phyloP scores from a whole-genome alignment of 1,140 invertebrate genomes.

The Drosophila grimshawi region DNA sequence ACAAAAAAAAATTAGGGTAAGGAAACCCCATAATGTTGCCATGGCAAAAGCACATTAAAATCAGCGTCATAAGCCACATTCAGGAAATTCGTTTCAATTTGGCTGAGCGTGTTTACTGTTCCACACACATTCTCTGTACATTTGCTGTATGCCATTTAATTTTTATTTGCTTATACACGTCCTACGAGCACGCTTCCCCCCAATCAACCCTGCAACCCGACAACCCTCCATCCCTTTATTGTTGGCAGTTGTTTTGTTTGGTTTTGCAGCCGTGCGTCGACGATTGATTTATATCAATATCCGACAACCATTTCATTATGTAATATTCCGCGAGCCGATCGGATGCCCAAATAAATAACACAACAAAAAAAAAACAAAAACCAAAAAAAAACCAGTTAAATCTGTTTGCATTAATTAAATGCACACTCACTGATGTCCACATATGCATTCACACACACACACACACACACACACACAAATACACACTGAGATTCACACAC shows the following conservation, averaged over 20 bases:
- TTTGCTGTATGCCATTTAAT: conserved; percentile 64
- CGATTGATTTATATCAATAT: conserved; percentile 82
- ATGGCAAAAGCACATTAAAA: conserved; percentile 50
- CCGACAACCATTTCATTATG: conserved; percentile 72
- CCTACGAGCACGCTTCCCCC: neutral
- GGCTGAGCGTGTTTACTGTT: conserved; percentile 22
- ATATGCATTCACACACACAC: neutral
- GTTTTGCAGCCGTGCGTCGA: conserved; percentile 38
- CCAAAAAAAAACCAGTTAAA: conserved; percentile 54
- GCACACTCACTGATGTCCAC: conserved; percentile 35
- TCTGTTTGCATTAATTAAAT: conserved; percentile 82
- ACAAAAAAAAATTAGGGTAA: neutral
- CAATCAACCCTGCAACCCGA: neutral
- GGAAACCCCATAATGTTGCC: conserved; percentile 43
- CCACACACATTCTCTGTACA: conserved; percentile 10
- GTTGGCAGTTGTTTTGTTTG: conserved; percentile 41
- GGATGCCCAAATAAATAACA: conserved; percentile 40
- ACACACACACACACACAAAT: conserved; percentile 9
- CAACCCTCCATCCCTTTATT: conserved; percentile 14
- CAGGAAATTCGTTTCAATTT: conserved; percentile 19
- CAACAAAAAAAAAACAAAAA: conserved; percentile 47
- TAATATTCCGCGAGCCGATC: conserved; percentile 55
- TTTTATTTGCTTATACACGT: conserved; percentile 64
- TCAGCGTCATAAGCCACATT: conserved; percentile 49
- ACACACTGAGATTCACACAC: conserved; percentile 3